phyloP scores from a whole-genome alignment of 2,888 invertebrate genomes.

The Quadroppia sp. region DNA sequence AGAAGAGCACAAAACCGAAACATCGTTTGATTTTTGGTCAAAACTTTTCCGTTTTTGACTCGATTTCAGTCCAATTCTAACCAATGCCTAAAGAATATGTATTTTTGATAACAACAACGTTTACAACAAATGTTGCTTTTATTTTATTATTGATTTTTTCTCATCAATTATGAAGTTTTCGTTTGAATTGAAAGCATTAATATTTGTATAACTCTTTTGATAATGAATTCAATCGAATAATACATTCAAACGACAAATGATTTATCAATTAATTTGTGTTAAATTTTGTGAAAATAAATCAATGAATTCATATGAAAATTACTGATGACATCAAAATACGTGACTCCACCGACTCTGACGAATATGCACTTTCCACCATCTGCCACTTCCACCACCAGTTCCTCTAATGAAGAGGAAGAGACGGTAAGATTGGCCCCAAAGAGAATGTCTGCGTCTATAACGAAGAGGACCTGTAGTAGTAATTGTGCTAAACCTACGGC shows the following conservation, averaged over 20 bases:
- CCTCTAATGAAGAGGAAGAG: constrained; percentile 24
- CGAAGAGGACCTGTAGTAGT: neutral
- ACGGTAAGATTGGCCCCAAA: neutral
- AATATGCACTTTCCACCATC: constrained; percentile 4
- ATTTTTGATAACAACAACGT: neutral
- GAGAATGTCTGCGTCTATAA: neutral
- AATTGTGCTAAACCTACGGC: neutral
- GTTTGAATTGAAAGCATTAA: neutral
- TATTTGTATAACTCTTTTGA: neutral
- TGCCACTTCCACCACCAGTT: constrained; percentile 10
- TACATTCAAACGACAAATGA: neutral
- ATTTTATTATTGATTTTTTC: neutral
- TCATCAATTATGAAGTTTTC: constrained; percentile 1
- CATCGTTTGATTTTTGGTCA: neutral
- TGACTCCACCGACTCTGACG: neutral
- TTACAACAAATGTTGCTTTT: neutral
- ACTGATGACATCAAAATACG: constrained; percentile 29
- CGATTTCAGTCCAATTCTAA: neutral
- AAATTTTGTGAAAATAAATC: neutral
- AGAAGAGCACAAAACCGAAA: neutral
- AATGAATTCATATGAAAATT: neutral
- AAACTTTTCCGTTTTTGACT: neutral
- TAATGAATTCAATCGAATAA: neutral
- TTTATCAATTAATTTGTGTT: constrained; percentile 24
- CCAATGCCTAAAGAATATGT: neutral